Base-by-base conservation (phyloP, 37 sponge, comb jelly and placozoan species). In the Ephydatia muelleri region DNA sequence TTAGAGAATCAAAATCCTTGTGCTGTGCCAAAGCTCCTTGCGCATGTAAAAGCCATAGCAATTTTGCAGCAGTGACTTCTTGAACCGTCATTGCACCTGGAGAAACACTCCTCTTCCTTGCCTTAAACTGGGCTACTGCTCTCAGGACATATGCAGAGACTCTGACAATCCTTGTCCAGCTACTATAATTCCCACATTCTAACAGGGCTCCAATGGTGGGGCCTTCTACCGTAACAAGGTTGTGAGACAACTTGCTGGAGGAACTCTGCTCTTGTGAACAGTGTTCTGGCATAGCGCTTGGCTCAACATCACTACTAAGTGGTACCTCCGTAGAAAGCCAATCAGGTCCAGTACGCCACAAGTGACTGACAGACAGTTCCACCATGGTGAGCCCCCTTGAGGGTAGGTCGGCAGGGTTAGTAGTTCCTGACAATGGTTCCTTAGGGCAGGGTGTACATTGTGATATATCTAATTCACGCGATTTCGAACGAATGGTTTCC, bases 401-500 rank as follows among this genome's bases (percentile, higher is more conserved):
- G 16, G 57, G 57, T 32, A 83, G 49, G 49, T 81, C 82, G 27
- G 82, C 82, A 33, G 82, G 88, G 37, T 88, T 88, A 23, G 65
- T 16, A 26, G 8, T 39, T 38, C 83, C 88, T 69, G 88, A 30
- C 78, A 68, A 29, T 80, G 73, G 32, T 39, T 34, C 89, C 89
- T 84, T 28, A 82, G 83, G 34, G 76, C 66, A 16, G 83, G 83
- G 67, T 81, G 70, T 2, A 88, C 57, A 39, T 72, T 67, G 25
- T 49, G 65, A 13, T 79, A 28, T 49, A 83, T 78, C 67, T 83
- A 73, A 31, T 37, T 38, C 0, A 83, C 89, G 37, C 79, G 39
- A n/a, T 83, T 83, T 47, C 76, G 77, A 26, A 82, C 70, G 40
- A 87, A 87, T 5, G 79, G 83, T 28, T 83, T 88, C 88, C 89